These are phyloP conservation scores for Astropecten irregularis DNA, from an alignment of 53 echinoderm and acorn worm genomes.

Conservation along the genomic window DNA sequence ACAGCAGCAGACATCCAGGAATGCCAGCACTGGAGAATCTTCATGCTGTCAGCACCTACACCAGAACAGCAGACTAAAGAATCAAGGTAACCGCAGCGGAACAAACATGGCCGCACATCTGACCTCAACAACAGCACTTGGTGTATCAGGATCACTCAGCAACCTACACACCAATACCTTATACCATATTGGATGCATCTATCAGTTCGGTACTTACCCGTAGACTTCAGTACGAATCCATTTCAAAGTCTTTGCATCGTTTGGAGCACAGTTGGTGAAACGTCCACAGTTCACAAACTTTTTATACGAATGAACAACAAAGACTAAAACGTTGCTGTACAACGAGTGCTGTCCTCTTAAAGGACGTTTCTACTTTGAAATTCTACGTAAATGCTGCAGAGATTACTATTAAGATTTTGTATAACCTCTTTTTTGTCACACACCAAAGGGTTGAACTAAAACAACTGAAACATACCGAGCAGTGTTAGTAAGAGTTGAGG, in stretches of 20 bases:
- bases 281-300: too few relatives aligned
- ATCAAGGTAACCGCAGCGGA: not conserved
- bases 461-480: not conserved
- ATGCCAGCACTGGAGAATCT: not conserved
- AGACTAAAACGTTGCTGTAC: not conserved
- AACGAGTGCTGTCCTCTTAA: not conserved
- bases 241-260: too few relatives aligned
- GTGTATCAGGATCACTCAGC: too few relatives aligned
- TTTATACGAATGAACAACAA: too few relatives aligned
- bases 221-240: too few relatives aligned
- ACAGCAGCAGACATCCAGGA: not conserved
- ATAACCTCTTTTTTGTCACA: not conserved
- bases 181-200: too few relatives aligned
- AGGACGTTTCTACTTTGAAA: not conserved
- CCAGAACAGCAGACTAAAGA: not conserved
- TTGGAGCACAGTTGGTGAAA: too few relatives aligned
- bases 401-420: not conserved
- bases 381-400: constrained; percentile 6
- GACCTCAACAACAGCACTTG: too few relatives aligned
- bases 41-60: not conserved
- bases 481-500: not conserved
- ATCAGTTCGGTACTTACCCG: too few relatives aligned
- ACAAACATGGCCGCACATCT: too few relatives aligned
- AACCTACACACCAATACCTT: too few relatives aligned
- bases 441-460: not conserved